Evolutionary conservation across 2,797 vertebrate genomes (phyloP), one percentile per base, ranked within the genome.

Genomic region (Manis pentadactyla): DNA sequence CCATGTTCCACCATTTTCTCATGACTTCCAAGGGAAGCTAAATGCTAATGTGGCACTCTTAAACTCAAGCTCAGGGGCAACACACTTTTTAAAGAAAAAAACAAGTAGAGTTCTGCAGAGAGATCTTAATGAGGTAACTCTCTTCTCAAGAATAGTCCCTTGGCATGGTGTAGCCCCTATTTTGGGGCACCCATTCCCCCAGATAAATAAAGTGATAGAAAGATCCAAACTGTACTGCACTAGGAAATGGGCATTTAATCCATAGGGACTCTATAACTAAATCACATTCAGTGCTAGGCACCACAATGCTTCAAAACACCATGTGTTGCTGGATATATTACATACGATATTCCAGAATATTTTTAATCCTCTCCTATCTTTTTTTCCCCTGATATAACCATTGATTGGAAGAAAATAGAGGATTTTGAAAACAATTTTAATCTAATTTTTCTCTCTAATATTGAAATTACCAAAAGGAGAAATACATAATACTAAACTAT

Each of bases 391-490:
- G 27, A 7, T 46, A 39, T 59, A 96, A 83, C 49, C 5, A 86
- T 18, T 66, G 21, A 27, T 69, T 77, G 59, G 21, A 92, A 91
- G 42, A 84, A 93, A 96, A 96, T 2, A 90, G 23, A 79, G 59
- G 69, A 81, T 90, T 84, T 96, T 46, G 79, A 78, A 77, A 88
- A 90, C 7, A 90, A 66, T 27, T 95, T 88, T 55, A 46, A 90
- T 86, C 39, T 90, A 37, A 84, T 64, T 88, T 42, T 86, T 89
- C 42, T 87, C 27, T 83, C 63, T 86, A 55, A 79, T 18, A 23
- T 81, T 87, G 69, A 95, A 92, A 87, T 87, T 66, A 94, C n/a
- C 83, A 77, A 95, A 90, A 95, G 49, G 49, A 95, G 46, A 97
- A 95, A 71, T 27, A 27, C 5, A 25, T 13, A 87, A 82, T 77